Base-by-base conservation (phyloP, 2,113 vertebrate species). In the Entelurus aequoreus region DNA sequence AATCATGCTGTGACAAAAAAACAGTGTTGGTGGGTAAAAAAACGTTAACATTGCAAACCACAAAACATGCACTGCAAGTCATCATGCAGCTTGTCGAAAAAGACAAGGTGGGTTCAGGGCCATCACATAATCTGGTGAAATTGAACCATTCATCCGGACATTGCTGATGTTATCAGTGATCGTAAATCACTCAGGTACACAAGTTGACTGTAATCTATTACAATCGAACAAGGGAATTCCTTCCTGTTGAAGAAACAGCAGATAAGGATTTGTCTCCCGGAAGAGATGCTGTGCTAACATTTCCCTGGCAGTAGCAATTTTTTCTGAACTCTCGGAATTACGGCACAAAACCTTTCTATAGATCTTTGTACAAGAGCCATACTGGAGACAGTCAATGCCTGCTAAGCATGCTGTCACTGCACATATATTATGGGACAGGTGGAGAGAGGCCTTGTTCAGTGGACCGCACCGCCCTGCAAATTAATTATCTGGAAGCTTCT, bases 211-310 rank as follows among this genome's bases (percentile, higher is more conserved):
- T 64, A 49, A 52, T 68, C 53, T 60, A 66, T 59, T 54, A 69
- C 69, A 66, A 56, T 16, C 70, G 70, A 71, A 72, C 57, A 75
- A 47, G 68, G 58, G 63, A 70, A 70, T 62, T 72, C 65, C 65
- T 46, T 19, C 55, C 60, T 48, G 48, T 49, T 36, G 67, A 60
- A 70, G 55, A 66, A 76, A 53, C 9, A 5, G 35, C 35, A 54
- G 52, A 63, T 81, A 7, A 69, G 51, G 64, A 10, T 4, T 4
- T 40, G 6, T 71, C 57, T 58, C 35, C 37, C 61, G 8, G 60
- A 66, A 75, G 46, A 56, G 37, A 68, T 47, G n/a, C 38, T 46
- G 12, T 8, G 2, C 56, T 62, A 54, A 2, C 35, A 60, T 52
- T 63, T 44, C 5, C 21, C n/a, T 66, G 48, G 54, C 48, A 67